Evolutionary conservation across 2,797 vertebrate genomes (phyloP).

Genomic region (Hylomyscus alleni): DNA sequence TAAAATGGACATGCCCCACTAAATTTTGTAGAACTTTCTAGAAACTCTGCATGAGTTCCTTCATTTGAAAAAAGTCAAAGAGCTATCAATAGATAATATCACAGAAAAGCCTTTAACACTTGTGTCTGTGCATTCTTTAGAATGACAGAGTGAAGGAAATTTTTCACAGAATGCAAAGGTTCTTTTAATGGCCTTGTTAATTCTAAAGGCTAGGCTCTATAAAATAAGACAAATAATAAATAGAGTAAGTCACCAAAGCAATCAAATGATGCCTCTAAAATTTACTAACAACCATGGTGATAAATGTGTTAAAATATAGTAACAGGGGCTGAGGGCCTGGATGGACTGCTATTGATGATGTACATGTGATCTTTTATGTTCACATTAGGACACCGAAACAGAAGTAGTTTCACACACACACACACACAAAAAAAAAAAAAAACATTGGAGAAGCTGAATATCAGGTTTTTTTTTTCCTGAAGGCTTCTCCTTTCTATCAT

Average conservation of each 20-base stretch:
- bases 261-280: neutral
- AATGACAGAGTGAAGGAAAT: neutral
- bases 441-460: neutral
- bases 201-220: neutral
- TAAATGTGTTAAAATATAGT: neutral
- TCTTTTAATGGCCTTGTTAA: neutral
- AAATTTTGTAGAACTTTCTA: neutral
- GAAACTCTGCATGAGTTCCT: neutral
- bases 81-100: neutral
- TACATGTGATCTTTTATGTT: neutral
- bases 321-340: neutral
- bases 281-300: neutral
- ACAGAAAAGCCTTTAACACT: neutral
- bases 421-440: too few species aligned
- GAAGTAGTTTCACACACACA: neutral
- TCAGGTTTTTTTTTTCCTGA: neutral
- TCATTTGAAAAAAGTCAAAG: neutral
- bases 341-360: neutral
- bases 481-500: neutral
- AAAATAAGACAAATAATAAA: conserved; percentile 37
- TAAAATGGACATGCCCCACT: neutral
- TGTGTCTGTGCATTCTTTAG: neutral
- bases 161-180: neutral
- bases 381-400: neutral
- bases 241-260: neutral